Percentiles rank a stretch among this genome's conserved stretches.
Conservation (phyloP, 2,797 vertebrate species). For the Gobionotothen gibberifrons region DNA sequence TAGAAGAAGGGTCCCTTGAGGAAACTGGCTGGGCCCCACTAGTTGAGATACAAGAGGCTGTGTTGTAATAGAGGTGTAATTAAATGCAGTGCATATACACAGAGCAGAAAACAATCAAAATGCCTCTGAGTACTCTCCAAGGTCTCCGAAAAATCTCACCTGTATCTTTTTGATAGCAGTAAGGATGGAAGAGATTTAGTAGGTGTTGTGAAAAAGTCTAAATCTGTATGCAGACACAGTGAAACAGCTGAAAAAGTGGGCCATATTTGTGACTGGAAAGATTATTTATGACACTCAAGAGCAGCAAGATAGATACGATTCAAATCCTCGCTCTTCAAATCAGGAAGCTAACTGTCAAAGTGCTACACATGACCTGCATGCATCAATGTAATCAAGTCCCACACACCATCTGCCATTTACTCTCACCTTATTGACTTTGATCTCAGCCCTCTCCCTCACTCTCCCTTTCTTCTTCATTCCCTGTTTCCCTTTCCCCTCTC, state of each 20-base stretch:
- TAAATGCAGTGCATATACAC: conserved; percentile 3
- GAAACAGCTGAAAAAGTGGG: background rate
- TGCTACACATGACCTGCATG: conserved; percentile 38
- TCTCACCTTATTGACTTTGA: conserved; percentile 34
- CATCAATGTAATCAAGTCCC: conserved; percentile 35
- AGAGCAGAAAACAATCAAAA: background rate
- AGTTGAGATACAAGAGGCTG: conserved; percentile 17
- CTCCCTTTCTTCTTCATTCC: background rate
- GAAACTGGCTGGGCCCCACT: too few species aligned
- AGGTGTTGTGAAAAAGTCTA: background rate
- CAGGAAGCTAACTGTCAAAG: conserved; percentile 28
- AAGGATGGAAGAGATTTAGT: background rate
- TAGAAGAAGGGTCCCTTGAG: too few species aligned
- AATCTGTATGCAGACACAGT: too few species aligned
- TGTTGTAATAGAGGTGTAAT: conserved; percentile 18
- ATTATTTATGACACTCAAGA: conserved; percentile 4
- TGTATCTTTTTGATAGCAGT: background rate
- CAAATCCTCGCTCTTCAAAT: conserved; percentile 8
- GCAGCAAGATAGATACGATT: conserved; percentile 18
- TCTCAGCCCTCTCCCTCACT: conserved; percentile 4
- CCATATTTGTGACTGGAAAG: background rate
- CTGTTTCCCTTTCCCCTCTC: background rate
- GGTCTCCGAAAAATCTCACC: background rate
- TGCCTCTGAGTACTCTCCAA: background rate
- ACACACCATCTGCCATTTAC: conserved; percentile 42